Conservation (phyloP, 2,797 vertebrate genomes). For the Toxotes lorentzi region DNA sequence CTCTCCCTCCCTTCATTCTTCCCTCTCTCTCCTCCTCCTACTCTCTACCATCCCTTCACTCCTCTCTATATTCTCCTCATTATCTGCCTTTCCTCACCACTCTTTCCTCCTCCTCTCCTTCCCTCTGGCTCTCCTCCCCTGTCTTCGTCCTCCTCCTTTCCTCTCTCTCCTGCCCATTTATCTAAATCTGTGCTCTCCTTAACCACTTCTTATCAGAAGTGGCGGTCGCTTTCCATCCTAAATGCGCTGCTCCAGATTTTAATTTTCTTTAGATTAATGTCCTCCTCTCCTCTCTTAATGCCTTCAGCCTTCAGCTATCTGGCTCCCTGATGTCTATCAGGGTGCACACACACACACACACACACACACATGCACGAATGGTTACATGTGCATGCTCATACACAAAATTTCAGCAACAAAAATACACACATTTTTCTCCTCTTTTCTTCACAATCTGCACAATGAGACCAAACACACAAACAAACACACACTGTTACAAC, state of each 20-base stretch:
- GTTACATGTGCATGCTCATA: slow-evolving; percentile 23
- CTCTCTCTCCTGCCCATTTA: slow-evolving; percentile 85
- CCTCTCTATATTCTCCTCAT: slow-evolving; percentile 67
- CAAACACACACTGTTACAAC: slow-evolving; percentile 54
- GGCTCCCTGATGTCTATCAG: slow-evolving; percentile 90
- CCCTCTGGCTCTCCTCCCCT: slow-evolving; percentile 10
- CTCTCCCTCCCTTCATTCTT: not conserved
- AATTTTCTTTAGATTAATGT: slow-evolving; percentile 99
- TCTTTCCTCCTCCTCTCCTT: not conserved
- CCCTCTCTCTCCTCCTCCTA: not conserved
- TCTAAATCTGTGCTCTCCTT: slow-evolving; percentile 96
- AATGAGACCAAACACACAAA: slow-evolving; percentile 75
- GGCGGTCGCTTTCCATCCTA: slow-evolving; percentile 97
- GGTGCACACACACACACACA: slow-evolving; percentile 38
- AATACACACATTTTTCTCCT: slow-evolving; percentile 85
- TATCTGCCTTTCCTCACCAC: slow-evolving; percentile 18
- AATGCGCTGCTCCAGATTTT: slow-evolving; percentile 92
- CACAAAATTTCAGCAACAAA: slow-evolving; percentile 80
- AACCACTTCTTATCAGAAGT: slow-evolving; percentile 98
- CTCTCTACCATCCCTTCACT: not conserved
- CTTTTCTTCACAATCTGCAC: slow-evolving; percentile 70
- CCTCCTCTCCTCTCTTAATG: slow-evolving; percentile 89
- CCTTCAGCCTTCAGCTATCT: slow-evolving; percentile 91
- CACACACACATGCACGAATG: slow-evolving; percentile 23
- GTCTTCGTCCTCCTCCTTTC: slow-evolving; percentile 22